Conservation (phyloP, 2,113 vertebrate species). For the Lichenostomus cassidix region DNA sequence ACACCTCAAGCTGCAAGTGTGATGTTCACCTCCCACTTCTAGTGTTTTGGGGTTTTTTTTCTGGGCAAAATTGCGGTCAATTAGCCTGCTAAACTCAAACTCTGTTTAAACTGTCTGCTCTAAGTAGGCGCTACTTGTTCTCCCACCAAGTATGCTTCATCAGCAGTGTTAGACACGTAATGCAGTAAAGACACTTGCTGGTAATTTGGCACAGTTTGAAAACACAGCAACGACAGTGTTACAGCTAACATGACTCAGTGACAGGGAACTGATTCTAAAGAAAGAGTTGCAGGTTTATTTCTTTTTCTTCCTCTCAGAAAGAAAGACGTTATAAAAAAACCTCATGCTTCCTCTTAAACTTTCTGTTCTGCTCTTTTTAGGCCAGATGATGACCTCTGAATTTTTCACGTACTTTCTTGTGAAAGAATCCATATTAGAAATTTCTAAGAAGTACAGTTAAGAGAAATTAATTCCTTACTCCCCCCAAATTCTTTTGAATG, state of each 20-base stretch:
- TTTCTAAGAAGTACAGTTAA: constrained; percentile 15
- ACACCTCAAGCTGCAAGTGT: constrained; percentile 36
- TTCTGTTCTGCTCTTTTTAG: constrained; percentile 34
- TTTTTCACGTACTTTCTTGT: constrained; percentile 14
- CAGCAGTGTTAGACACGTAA: constrained; percentile 78
- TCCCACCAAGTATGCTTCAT: constrained; percentile 58
- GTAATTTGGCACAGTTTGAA: constrained; percentile 89
- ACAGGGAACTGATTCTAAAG: constrained; percentile 60
- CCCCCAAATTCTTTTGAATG: background rate
- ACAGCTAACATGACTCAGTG: constrained; percentile 44
- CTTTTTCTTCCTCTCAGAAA: constrained; percentile 2
- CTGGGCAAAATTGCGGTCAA: constrained; percentile 38
- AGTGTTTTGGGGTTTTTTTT: background rate
- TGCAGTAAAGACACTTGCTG: constrained; percentile 93
- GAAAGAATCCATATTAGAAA: constrained; percentile 38
- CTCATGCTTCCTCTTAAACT: constrained; percentile 16
- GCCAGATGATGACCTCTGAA: background rate
- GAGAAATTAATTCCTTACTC: constrained; percentile 45
- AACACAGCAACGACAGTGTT: constrained; percentile 54
- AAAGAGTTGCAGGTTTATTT: constrained; percentile 61
- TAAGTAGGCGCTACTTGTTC: constrained; percentile 46
- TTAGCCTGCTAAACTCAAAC: background rate
- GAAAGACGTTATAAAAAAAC: background rate
- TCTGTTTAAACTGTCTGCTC: constrained; percentile 43
- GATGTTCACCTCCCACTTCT: constrained; percentile 50